Base-by-base conservation (phyloP, 2,113 vertebrate genomes). In the Rhea pennata region DNA sequence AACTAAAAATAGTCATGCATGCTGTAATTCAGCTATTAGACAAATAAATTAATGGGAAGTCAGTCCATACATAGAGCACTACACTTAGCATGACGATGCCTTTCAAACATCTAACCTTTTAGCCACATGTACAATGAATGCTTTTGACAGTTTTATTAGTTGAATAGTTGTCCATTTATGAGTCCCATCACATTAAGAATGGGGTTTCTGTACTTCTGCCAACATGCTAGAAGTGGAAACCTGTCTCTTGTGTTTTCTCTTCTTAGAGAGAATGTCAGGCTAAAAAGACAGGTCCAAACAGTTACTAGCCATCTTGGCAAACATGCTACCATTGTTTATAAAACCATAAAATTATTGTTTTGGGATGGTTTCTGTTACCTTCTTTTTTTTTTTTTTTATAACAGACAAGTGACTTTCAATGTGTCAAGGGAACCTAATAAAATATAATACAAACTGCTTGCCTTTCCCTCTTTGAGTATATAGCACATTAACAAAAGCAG, bases 311-410 rank as follows among this genome's bases (percentile, higher is more conserved):
- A 69, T 66, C 42, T 84, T 90, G 87, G 92, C 87, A 96, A 70
- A 44, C 5, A 1, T 2, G 56, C 69, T 83, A 62, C 84, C 89
- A 73, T 77, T 90, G 83, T 83, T 93, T 84, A 58, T 46, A 87
- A 81, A 77, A 46, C 64, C 23, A 51, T 33, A 58, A 73, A 62
- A 46, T 84, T 65, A 31, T 69, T 66, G 70, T 70, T 92, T 89
- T 31, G 65, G 58, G 80, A 89, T 87, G 50, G 58, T 92, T 92
- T 91, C 76, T 89, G 61, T 94, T 95, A 67, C 80, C 92, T 83
- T 80, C 92, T 83, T 50, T 24, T 54, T 61, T 82, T 87, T 83
- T 50, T 24, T 54, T 61, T 82, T 87, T 65, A 59, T 94, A 95
- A 78, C 64, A 87, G 84, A 73, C 58, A 87, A 93, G 70, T 19